Evolutionary conservation across 2,797 vertebrate species (phyloP), one percentile per base, ranked within the genome.

Genomic region (Okamejei kenojei): DNA sequence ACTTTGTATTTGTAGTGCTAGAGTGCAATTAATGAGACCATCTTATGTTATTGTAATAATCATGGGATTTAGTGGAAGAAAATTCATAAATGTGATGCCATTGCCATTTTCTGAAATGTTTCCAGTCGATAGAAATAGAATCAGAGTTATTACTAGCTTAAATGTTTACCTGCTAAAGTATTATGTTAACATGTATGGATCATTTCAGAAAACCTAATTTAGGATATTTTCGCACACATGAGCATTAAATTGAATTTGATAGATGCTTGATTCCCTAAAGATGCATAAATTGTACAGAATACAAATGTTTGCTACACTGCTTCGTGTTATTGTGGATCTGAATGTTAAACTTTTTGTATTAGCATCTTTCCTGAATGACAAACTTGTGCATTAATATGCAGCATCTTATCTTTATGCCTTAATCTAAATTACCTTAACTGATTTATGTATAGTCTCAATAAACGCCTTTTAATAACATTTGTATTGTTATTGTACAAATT

Each of bases 141-240:
- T 23, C 26, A 61, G 63, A 88, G 1, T 7, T 88, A 23, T 13
- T 2, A 68, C 7, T 88, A 65, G 63, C 84, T 21, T 19, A 65
- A 19, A 1, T 32, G 7, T 21, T 88, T 35, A 35, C 32, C 21
- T 74, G 17, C 19, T 4, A 65, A 23, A 32, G 61, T 68, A 88
- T 32, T 68, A 19, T 88, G 7, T 13, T 9, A 68, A 26, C 82
- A 86, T 63, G 76, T 11, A 17, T 61, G 54, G 81, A 84, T n/a
- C n/a, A 86, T 86, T 86, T 63, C 82, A 88, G 17, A 88, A 88
- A 68, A 8, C 61, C 84, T 32, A 88, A 35, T 88, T 35, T 88
- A 63, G 84, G 35, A 88, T 2, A 1, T 32, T 54, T 82, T 82
- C 81, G 29, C 79, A 79, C 9, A 82, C 58, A n/a, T 84, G n/a